These are phyloP conservation scores for Nesogale talazaci DNA, from an alignment of 2,113 vertebrate genomes.

Conservation along the genomic window DNA sequence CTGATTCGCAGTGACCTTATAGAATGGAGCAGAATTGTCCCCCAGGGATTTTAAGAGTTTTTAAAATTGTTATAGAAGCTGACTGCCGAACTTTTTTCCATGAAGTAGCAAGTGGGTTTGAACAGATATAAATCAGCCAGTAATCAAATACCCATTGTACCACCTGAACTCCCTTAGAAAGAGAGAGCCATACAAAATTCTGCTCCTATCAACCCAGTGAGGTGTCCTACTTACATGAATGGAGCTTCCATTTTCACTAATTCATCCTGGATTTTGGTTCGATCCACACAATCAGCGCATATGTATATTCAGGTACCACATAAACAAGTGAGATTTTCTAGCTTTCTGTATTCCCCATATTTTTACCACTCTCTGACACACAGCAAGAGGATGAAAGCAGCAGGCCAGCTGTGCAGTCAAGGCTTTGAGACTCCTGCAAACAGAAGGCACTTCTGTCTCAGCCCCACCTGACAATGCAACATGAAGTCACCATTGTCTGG, in stretches of 20 bases:
- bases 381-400: neutral
- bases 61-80: neutral
- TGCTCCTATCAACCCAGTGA: neutral
- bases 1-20: neutral
- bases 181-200: neutral
- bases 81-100: neutral
- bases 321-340: neutral
- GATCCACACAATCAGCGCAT: neutral
- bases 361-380: neutral
- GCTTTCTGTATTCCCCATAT: neutral
- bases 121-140: neutral
- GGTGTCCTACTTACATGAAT: neutral
- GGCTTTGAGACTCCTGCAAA: no score
- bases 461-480: fast-evolving
- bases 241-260: neutral
- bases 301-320: no score
- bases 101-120: neutral
- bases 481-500: neutral
- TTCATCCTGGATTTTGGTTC: neutral
- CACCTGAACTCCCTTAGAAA: neutral
- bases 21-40: neutral
- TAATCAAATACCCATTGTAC: neutral
- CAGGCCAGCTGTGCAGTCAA: neutral
- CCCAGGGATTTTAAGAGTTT: neutral
- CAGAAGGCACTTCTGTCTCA: fast-evolving